phyloP scores from a whole-genome alignment of 1,140 invertebrate species.

The Cecropterus lyciades region DNA sequence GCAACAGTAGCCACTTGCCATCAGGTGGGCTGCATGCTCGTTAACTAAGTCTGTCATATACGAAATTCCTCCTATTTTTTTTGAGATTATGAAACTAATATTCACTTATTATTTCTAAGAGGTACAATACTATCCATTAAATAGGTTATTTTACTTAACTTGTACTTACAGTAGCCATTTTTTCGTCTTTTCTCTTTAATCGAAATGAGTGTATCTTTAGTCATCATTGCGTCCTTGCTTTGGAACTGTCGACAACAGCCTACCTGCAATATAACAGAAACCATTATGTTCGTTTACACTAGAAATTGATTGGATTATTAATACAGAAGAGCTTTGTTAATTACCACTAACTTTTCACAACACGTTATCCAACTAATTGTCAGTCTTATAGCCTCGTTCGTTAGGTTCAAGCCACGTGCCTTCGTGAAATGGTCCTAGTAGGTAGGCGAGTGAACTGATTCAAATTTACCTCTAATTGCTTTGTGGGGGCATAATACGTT shows the following conservation, averaged over 20 bases:
- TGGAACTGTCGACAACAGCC: too few species aligned
- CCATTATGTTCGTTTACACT: constrained; percentile 9
- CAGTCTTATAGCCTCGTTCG: not conserved
- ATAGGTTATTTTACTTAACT: too few species aligned
- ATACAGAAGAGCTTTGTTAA: constrained; percentile 24
- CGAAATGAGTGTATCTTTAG: not conserved
- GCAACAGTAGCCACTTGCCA: too few species aligned
- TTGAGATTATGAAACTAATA: too few species aligned
- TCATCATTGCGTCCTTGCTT: not conserved
- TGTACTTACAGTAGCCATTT: too few species aligned
- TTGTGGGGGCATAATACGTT: constrained; percentile 1
- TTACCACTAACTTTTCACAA: constrained; percentile 2
- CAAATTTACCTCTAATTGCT: constrained; percentile 22
- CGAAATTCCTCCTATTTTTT: too few species aligned
- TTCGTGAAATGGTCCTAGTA: not conserved
- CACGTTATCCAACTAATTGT: not conserved
- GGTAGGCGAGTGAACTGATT: constrained; percentile 6
- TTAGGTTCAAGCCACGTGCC: not conserved
- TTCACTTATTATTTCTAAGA: too few species aligned
- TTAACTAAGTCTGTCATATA: too few species aligned
- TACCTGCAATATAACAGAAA: not conserved
- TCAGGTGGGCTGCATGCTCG: too few species aligned
- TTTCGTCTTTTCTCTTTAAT: not conserved
- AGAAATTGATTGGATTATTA: constrained; percentile 26
- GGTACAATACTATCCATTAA: too few species aligned